These are phyloP conservation scores for Neoniphon sammara DNA, from an alignment of 2,797 vertebrate genomes.

Conservation along the genomic window DNA sequence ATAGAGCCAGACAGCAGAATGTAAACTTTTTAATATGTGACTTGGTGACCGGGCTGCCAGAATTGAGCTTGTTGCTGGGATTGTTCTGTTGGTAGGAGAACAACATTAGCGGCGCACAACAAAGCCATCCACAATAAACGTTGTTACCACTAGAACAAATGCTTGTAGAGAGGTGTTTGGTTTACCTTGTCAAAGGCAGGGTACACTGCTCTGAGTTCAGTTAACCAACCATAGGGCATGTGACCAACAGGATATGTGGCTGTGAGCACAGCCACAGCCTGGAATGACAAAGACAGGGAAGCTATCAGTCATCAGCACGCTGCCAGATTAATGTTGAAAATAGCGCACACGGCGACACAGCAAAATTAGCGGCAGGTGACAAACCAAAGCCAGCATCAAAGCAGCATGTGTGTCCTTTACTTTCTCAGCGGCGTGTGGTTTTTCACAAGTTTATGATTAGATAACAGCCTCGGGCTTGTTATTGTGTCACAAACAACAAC, in stretches of 20 bases:
- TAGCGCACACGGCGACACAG: slow-evolving; percentile 9
- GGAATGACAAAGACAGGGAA: slow-evolving; percentile 63
- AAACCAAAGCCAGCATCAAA: slow-evolving; percentile 44
- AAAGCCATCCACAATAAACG: not conserved
- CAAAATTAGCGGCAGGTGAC: slow-evolving; percentile 45
- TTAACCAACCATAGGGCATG: slow-evolving; percentile 99
- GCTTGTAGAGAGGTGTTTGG: not conserved
- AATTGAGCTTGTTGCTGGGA: slow-evolving; percentile 92
- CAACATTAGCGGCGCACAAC: slow-evolving; percentile 11
- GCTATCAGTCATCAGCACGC: slow-evolving; percentile 35
- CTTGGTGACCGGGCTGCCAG: slow-evolving; percentile 85
- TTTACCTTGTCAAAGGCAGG: slow-evolving; percentile 98
- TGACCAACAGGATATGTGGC: slow-evolving; percentile 98
- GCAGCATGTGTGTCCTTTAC: slow-evolving; percentile 31
- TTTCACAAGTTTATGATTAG: slow-evolving; percentile 45
- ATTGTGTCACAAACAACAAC: slow-evolving; percentile 68
- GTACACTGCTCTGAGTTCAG: slow-evolving; percentile 95
- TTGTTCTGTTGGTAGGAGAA: slow-evolving; percentile 86
- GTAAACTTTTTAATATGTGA: slow-evolving; percentile 97
- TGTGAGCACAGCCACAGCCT: slow-evolving; percentile 97
- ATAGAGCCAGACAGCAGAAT: slow-evolving; percentile 93
- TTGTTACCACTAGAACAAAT: not conserved
- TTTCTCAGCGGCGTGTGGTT: slow-evolving; percentile 23
- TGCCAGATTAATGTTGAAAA: slow-evolving; percentile 37
- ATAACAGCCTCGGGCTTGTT: slow-evolving; percentile 53